Evolutionary conservation across 2,113 vertebrate species (phyloP), one percentile per base, ranked within the genome.

Genomic region (Mola mola): DNA sequence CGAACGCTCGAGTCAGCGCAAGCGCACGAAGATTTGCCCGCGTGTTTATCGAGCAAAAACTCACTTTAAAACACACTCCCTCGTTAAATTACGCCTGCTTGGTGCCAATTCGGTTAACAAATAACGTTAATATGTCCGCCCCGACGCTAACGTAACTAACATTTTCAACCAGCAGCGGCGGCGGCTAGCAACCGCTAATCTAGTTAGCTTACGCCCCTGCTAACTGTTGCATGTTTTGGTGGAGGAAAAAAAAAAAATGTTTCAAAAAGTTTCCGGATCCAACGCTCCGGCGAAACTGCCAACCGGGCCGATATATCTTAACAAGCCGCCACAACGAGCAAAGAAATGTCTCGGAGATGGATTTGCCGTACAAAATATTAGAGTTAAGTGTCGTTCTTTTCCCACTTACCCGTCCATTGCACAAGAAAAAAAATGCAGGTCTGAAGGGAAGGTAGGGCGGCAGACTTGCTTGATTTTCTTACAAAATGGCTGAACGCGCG

Each of bases 381-480:
- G 48, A 68, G 15, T 78, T 79, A 67, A 83, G 73, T 36, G 40
- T 41, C 70, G 55, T 66, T 82, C 62, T 80, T 84, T 63, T 56
- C 71, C 42, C 44, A 94, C 96, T 96, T 83, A 98, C 96, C 96
- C 96, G 94, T 98, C 96, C 96, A 98, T 98, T 93, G 95, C 96
- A 96, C 95, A 94, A 91, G 79, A 87, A 89, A 94, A 94, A 93
- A 95, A 94, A 93, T 93, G 93, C 92, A 91, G 93, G 92, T 94
- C 91, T 91, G 91, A 93, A 80, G 80, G 82, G 85, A 77, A 90
- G 86, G 86, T 77, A 86, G 83, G 82, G 82, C 81, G 75, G 75
- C 79, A 78, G 48, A 71, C 79, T 81, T 73, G 75, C 78, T 79
- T 74, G 82, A 79, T 81, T 85, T 93, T 95, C 94, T 96, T 93